Evolutionary conservation across 1,140 invertebrate species (phyloP), one percentile per base, ranked within the genome.

Genomic region (Rhagoletis pomonella): DNA sequence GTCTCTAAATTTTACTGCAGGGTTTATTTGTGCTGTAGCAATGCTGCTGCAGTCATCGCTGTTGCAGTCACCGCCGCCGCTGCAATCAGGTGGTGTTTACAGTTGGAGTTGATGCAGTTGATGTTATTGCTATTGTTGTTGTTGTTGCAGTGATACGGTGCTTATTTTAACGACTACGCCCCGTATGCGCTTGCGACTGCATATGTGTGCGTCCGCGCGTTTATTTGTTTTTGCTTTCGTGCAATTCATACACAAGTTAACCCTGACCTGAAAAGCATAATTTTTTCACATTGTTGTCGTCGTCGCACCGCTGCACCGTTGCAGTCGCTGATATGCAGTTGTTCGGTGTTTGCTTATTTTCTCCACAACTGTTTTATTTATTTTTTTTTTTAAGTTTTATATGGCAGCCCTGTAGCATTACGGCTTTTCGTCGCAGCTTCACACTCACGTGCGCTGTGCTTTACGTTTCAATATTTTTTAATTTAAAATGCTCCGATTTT

Each of bases 241-340:
- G 29, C 60, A 64, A 64, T 86, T 86, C 65, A 50, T 85, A 64
- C 89, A 92, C 91, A 91, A 92, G 91, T 92, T 90, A 92, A 92
- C 91, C 91, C 91, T 92, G 91, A 92, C 91, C 91, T 92, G 91
- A 92, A 92, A 92, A 67, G 86, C 65, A 60, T 87, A 67, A 60
- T 87, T 87, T 87, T 87, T 81, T 69, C 59, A 77, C 69, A 62
- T 69, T 87, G 86, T 81, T 67, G 65, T 29, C 64, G 42, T 73
- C 65, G 64, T 2, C 65, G 44, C 4, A 17, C 73, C 3, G 47
- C 14, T 6, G 47, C 69, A 47, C 44, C n/a, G 1, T 14, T 62
- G 60, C 60, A 17, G 9, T 62, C 47, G n/a, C 73, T n/a, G 47
- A 47, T 29, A 29, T 81, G 73, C 73, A 81, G 17, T 81, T n/a